phyloP scores from a whole-genome alignment of 2,888 invertebrate genomes.

The Hoplodrina blanda region DNA sequence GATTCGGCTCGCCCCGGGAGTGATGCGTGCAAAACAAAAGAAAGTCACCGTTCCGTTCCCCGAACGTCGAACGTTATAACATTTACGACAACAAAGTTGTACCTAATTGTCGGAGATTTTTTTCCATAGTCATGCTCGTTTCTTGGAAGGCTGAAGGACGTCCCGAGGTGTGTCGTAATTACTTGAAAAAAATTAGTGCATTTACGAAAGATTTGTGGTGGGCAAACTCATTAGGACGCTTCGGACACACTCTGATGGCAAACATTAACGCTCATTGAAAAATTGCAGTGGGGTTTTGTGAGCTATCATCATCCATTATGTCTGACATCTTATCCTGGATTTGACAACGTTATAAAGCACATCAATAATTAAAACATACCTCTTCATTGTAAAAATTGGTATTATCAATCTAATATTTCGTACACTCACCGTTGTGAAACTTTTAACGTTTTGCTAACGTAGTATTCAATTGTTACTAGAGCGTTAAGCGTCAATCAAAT shows the following conservation, averaged over 20 bases:
- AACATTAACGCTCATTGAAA: constrained; percentile 77
- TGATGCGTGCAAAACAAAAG: constrained; percentile 79
- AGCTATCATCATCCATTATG: constrained; percentile 74
- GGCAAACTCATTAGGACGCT: constrained; percentile 79
- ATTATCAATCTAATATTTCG: constrained; percentile 29
- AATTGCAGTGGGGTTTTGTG: constrained; percentile 71
- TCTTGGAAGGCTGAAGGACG: constrained; percentile 85
- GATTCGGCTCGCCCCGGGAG: constrained; percentile 80
- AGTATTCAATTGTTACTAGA: constrained; percentile 45
- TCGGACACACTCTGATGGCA: constrained; percentile 67
- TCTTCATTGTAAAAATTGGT: constrained; percentile 34
- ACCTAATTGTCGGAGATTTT: constrained; percentile 75
- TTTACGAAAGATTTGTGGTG: constrained; percentile 78
- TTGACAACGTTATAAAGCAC: constrained; percentile 63
- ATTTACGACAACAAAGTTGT: constrained; percentile 79
- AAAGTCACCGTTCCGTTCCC: constrained; percentile 76
- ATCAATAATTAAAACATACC: constrained; percentile 51
- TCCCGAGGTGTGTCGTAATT: constrained; percentile 74
- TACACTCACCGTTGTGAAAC: constrained; percentile 21
- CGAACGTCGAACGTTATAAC: constrained; percentile 72
- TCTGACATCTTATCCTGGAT: constrained; percentile 53
- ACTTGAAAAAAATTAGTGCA: constrained; percentile 77
- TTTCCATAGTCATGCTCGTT: constrained; percentile 75
- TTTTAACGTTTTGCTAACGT: constrained; percentile 21
- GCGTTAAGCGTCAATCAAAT: constrained; percentile 54